Percentiles rank a stretch among this genome's conserved stretches.
phyloP scores from a whole-genome alignment of 2,888 invertebrate genomes.

The Ornithoptera alexandrae region DNA sequence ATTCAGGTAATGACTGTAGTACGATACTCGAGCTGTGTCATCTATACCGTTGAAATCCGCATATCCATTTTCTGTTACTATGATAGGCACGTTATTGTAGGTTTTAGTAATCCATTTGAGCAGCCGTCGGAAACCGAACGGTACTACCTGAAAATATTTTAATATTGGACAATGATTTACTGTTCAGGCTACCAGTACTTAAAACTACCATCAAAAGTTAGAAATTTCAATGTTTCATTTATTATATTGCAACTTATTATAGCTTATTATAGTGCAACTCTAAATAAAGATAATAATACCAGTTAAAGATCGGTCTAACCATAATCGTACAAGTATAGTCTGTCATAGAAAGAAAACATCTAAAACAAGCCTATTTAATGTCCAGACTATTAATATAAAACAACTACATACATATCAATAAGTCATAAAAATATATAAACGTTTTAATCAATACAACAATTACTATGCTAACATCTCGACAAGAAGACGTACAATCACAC shows the following conservation, averaged over 20 bases:
- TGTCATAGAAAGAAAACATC: no score
- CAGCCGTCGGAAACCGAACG: conserved; percentile 79
- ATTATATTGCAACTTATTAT: no score
- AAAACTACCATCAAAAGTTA: no score
- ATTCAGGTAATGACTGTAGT: conserved; percentile 77
- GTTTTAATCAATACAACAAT: conserved; percentile 17
- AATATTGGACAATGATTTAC: neutral
- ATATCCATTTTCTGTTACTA: conserved; percentile 79
- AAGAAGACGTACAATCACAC: conserved; percentile 11
- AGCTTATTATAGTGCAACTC: no score
- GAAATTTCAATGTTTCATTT: no score
- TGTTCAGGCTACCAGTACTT: neutral
- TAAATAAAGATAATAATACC: no score
- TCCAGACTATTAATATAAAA: no score
- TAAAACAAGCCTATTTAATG: no score
- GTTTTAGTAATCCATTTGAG: conserved; percentile 76
- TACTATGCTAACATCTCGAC: conserved; percentile 13
- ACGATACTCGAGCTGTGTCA: conserved; percentile 78
- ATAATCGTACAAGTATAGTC: no score
- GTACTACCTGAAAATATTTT: conserved; percentile 67
- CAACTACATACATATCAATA: no score
- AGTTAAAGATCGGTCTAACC: no score
- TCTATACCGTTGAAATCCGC: conserved; percentile 76
- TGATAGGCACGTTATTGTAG: conserved; percentile 75
- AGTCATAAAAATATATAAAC: conserved; percentile 6